phyloP scores from a whole-genome alignment of 2,797 vertebrate species.

The Hylomyscus alleni region DNA sequence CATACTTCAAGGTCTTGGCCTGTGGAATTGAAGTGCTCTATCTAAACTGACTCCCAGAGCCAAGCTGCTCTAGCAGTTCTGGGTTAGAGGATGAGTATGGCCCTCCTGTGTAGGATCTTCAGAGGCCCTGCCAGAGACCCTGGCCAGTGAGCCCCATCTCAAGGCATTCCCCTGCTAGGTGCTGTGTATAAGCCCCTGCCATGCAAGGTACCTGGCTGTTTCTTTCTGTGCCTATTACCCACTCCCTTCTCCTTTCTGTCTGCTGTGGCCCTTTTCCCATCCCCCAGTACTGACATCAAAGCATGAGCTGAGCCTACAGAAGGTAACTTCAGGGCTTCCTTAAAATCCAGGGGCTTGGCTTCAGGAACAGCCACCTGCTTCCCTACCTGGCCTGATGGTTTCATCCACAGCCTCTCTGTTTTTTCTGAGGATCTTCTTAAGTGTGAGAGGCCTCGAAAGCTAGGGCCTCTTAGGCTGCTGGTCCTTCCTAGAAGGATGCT shows the following conservation, averaged over 20 bases:
- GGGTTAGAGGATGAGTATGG: background rate
- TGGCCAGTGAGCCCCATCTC: background rate
- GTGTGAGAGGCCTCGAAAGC: background rate
- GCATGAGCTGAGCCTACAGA: background rate
- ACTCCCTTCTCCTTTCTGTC: background rate
- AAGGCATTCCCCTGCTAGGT: background rate
- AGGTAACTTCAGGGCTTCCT: background rate
- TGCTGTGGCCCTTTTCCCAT: background rate
- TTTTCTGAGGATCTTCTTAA: background rate
- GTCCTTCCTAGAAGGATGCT: background rate
- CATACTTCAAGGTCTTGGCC: background rate
- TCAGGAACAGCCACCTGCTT: background rate
- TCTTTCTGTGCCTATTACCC: background rate
- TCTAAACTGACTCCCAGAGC: background rate
- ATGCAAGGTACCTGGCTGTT: background rate
- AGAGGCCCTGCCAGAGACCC: background rate
- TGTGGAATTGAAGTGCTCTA: background rate
- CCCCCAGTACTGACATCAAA: conserved; percentile 16
- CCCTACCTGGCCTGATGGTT: background rate
- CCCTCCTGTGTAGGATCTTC: background rate
- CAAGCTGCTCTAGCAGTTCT: background rate
- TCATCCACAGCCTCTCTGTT: background rate
- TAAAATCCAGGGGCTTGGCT: background rate
- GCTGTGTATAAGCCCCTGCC: background rate
- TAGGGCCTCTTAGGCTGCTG: background rate